phyloP scores from a whole-genome alignment of 2,113 vertebrate species.

The Thryonomys swinderianus region DNA sequence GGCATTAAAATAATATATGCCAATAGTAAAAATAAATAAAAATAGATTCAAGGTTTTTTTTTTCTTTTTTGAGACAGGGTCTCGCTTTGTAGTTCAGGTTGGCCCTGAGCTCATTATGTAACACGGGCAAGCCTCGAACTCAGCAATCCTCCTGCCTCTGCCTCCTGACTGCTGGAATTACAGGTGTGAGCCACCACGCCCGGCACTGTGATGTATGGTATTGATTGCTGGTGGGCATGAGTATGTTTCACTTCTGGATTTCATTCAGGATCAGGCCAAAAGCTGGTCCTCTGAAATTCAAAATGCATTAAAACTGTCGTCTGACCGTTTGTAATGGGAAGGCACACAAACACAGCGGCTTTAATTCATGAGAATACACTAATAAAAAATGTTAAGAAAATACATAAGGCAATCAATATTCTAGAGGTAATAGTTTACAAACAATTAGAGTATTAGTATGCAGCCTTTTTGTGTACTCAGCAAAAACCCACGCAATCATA shows the following conservation, averaged over 20 bases:
- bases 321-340: slow-evolving; percentile 19
- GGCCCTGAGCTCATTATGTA: too few species aligned
- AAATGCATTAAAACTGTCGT: slow-evolving; percentile 50
- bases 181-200: too few species aligned
- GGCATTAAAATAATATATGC: not conserved
- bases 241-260: not conserved
- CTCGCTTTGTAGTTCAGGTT: too few species aligned
- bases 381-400: not conserved
- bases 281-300: not conserved
- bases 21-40: slow-evolving; percentile 9
- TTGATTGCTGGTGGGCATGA: too few species aligned
- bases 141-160: too few species aligned
- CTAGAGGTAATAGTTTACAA: slow-evolving; percentile 35
- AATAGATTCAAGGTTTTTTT: not conserved
- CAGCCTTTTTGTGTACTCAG: slow-evolving; percentile 1
- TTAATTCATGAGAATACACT: slow-evolving; percentile 36
- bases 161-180: too few species aligned
- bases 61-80: too few species aligned
- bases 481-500: slow-evolving; percentile 13
- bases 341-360: slow-evolving; percentile 10
- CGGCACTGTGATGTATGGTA: too few species aligned
- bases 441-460: slow-evolving; percentile 39
- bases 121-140: too few species aligned
- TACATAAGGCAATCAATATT: not conserved
- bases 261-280: slow-evolving; percentile 47